These are phyloP conservation scores for Raja brachyura DNA, from an alignment of 2,113 vertebrate genomes.

Conservation along the genomic window DNA sequence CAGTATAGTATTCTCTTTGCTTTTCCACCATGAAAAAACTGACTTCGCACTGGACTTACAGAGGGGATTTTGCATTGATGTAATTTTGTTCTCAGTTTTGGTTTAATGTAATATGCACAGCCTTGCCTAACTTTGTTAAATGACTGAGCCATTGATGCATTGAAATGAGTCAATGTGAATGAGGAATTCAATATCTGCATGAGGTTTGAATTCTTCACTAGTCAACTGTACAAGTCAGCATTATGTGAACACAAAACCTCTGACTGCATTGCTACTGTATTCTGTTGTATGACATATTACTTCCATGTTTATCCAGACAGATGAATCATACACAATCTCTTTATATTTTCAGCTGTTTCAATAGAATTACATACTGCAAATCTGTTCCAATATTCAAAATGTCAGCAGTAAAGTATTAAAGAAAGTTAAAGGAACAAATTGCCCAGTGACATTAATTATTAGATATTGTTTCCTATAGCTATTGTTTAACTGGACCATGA, in stretches of 20 bases:
- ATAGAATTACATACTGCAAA: slow-evolving; percentile 7
- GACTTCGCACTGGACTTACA: background rate
- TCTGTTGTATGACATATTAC: background rate
- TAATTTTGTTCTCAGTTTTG: background rate
- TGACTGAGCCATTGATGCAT: background rate
- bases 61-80: background rate
- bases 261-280: background rate
- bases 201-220: background rate
- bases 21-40: background rate
- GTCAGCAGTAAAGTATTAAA: background rate
- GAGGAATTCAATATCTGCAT: background rate
- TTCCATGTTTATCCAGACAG: background rate
- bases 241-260: background rate
- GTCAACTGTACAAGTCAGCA: background rate
- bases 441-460: background rate
- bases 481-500: background rate
- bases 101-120: background rate
- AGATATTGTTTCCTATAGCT: background rate
- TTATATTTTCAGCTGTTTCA: slow-evolving; percentile 25
- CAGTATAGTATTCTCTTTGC: background rate
- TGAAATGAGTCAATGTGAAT: background rate
- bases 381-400: background rate
- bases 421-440: background rate
- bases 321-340: slow-evolving; percentile 6
- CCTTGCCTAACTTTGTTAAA: background rate